Base-by-base conservation (phyloP, 2,888 invertebrate genomes). In the Drosophila greeni region DNA sequence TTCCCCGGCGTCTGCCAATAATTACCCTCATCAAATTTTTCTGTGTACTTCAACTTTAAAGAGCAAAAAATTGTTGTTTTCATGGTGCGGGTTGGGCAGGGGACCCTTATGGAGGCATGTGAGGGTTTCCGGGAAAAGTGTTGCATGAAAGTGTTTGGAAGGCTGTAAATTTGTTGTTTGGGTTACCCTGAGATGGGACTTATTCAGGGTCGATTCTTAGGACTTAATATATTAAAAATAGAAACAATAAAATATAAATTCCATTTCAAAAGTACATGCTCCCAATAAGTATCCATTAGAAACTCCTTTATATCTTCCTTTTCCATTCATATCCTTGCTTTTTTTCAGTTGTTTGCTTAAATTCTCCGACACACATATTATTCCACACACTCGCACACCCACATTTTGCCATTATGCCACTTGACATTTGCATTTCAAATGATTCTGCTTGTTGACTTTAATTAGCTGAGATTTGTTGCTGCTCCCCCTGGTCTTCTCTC, bases 391-490 rank as follows among this genome's bases (percentile, higher is more conserved):
- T 53, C 12, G 33, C 45, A 31, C 48, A 33, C 34, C 40, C 42
- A 20, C 51, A 62, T 42, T 29, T 42, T 24, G 23, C 43, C 64
- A 66, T 73, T 73, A 58, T 78, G 67, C 51, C 68, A 58, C 75
- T 76, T 83, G 75, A 75, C 75, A 85, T 85, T 85, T 85, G 75
- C 84, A 85, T 84, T 80, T 74, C 70, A 85, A 84, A 85, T 86
- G 80, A 76, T 73, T 76, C 73, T 76, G 70, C 70, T 58, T 85
- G 78, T 85, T 85, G 85, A 86, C 80, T 86, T 82, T 81, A 84
- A 85, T 86, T 86, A 86, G 86, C 80, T 73, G 74, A 74, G 82
- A 82, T 79, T 84, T 82, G 43, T 64, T 53, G 24, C 49, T 36
- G 23, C 36, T 31, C 23, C 33, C 29, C 29, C 8, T 6, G 6